These are phyloP conservation scores for Galaxea fascicularis DNA, from an alignment of 92 coral and sea anemone species.

Conservation along the genomic window DNA sequence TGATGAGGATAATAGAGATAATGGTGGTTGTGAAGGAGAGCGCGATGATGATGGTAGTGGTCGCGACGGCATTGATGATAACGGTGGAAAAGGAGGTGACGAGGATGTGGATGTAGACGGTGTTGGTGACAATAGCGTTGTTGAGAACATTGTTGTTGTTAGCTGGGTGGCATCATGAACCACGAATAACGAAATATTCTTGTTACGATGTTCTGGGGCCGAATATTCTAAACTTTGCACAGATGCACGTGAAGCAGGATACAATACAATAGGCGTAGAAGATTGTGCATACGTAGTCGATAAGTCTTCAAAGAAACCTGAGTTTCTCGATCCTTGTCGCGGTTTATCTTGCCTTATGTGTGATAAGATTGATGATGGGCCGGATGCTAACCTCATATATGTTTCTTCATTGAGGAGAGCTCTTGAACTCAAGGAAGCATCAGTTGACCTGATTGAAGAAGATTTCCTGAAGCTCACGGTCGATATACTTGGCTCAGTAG, in stretches of 20 bases:
- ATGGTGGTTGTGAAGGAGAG: background rate
- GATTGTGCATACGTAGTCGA: background rate
- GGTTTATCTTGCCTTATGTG: background rate
- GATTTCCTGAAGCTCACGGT: background rate
- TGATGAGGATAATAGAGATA: background rate
- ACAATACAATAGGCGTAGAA: background rate
- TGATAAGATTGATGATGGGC: background rate
- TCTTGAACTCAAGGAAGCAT: background rate
- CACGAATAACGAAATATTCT: background rate
- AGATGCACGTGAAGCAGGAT: background rate
- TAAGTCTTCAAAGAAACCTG: background rate
- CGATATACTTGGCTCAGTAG: background rate
- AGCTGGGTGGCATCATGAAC: background rate
- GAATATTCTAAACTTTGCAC: background rate
- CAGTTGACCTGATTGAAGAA: background rate
- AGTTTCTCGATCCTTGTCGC: background rate
- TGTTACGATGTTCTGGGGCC: background rate
- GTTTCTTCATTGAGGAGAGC: background rate
- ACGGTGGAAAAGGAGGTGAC: background rate
- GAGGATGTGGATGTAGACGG: background rate
- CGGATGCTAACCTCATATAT: background rate
- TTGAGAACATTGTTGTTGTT: background rate
- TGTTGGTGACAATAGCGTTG: background rate
- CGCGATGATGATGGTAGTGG: background rate
- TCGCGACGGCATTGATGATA: slow-evolving; percentile 1